These are phyloP conservation scores for Drosophila bifasciata DNA, from an alignment of 1,140 invertebrate species.

Conservation along the genomic window DNA sequence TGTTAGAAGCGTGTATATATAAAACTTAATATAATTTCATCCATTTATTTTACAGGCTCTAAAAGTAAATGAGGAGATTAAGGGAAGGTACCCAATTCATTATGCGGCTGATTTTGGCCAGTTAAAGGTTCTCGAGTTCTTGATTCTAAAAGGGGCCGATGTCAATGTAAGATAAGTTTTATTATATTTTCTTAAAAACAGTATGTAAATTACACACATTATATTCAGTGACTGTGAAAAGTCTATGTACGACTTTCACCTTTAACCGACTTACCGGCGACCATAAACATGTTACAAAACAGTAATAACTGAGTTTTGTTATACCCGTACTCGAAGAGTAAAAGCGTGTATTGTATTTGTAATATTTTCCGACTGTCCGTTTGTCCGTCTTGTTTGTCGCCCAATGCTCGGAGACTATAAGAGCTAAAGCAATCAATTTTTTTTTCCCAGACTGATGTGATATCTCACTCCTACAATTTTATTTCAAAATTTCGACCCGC, in stretches of 20 bases:
- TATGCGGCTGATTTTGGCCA: constrained; percentile 98
- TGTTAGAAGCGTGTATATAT: too few species aligned
- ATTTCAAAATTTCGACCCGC: too few species aligned
- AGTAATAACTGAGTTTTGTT: too few species aligned
- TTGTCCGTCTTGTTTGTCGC: too few species aligned
- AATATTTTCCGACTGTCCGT: too few species aligned
- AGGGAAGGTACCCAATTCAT: constrained; percentile 93
- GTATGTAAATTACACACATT: neutral
- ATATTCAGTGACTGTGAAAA: neutral
- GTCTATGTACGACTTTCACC: constrained; percentile 12
- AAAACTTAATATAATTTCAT: neutral
- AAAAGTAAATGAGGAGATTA: constrained; percentile 93
- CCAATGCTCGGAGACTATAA: too few species aligned
- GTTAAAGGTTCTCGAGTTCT: constrained; percentile 93
- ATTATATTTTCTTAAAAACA: neutral
- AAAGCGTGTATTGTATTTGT: too few species aligned
- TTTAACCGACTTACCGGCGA: neutral
- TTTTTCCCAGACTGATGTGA: too few species aligned
- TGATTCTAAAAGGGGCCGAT: constrained; percentile 94
- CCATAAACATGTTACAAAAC: too few species aligned
- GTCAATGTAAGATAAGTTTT: constrained; percentile 90
- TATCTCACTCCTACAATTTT: too few species aligned
- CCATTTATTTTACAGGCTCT: constrained; percentile 84
- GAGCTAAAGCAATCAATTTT: too few species aligned
- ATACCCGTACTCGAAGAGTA: too few species aligned